Percentiles rank a stretch among this genome's conserved stretches.
phyloP scores from a whole-genome alignment of 2,113 vertebrate genomes.

The Notothenia rossii region DNA sequence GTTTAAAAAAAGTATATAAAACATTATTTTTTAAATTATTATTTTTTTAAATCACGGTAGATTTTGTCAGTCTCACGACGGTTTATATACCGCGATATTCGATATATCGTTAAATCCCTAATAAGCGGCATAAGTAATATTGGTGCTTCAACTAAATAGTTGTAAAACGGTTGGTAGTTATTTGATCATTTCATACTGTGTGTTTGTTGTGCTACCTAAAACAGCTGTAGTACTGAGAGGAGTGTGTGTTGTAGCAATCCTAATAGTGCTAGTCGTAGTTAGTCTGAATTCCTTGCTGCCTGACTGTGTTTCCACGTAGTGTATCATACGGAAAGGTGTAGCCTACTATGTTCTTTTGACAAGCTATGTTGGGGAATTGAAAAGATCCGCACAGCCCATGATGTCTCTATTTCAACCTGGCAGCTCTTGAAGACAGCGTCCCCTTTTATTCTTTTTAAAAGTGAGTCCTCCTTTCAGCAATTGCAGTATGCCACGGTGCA shows the following conservation, averaged over 20 bases:
- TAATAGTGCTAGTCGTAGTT: not conserved
- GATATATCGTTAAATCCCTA: no score
- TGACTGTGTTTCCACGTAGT: not conserved
- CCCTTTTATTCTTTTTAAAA: constrained; percentile 14
- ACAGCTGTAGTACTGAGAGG: not conserved
- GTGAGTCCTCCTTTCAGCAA: constrained; percentile 42
- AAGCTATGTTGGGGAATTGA: constrained; percentile 2
- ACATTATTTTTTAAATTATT: no score
- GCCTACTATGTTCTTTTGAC: not conserved
- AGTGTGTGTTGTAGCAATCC: not conserved
- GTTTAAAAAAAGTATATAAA: no score
- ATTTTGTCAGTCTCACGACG: no score
- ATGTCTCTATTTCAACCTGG: constrained; percentile 50
- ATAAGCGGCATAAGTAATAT: no score
- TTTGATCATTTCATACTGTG: no score
- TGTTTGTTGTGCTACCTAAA: not conserved
- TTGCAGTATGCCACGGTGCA: constrained; percentile 42
- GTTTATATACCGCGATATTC: no score
- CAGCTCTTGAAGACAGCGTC: constrained; percentile 25
- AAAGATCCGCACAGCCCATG: constrained; percentile 1
- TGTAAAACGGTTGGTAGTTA: no score
- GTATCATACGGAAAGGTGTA: no score
- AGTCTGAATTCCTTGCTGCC: not conserved
- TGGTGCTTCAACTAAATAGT: no score
- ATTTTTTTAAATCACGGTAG: no score